These are phyloP conservation scores for Stenurella melanura DNA, from an alignment of 2,888 invertebrate species.

Conservation along the genomic window DNA sequence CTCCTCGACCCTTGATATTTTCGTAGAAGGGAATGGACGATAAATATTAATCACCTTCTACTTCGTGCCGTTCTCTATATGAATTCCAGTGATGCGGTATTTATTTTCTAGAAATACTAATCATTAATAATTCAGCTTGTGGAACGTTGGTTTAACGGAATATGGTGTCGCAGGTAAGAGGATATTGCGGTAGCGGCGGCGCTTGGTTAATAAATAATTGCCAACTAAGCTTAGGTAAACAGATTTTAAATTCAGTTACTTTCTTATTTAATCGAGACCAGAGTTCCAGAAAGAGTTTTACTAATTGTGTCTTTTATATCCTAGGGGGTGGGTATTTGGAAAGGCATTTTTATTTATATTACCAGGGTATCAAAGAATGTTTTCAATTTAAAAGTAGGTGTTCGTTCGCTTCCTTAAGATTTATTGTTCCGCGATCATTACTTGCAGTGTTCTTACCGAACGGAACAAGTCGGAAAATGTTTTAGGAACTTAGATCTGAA, in stretches of 20 bases:
- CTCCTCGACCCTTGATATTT: not conserved
- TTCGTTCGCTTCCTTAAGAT: too few relatives aligned
- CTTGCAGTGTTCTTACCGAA: too few relatives aligned
- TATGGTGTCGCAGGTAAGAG: not conserved
- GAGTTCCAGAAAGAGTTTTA: not conserved
- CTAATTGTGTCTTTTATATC: not conserved
- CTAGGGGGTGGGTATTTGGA: not conserved
- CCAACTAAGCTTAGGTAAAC: not conserved
- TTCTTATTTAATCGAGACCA: not conserved
- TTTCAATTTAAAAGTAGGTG: too few relatives aligned
- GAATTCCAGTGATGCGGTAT: not conserved
- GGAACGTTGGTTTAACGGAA: not conserved
- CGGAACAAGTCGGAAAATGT: too few relatives aligned
- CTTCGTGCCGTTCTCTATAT: not conserved
- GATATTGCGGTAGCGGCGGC: not conserved
- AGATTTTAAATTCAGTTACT: not conserved
- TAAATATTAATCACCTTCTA: not conserved
- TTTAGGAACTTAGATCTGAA: too few relatives aligned
- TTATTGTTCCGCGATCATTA: too few relatives aligned
- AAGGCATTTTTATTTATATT: too few relatives aligned
- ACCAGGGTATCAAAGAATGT: too few relatives aligned
- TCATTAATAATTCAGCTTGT: not conserved
- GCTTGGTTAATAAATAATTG: not conserved
- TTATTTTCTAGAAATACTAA: not conserved
- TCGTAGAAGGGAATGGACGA: not conserved